Evolutionary conservation across 2,113 vertebrate species (phyloP).

Genomic region (Entomyzon cyanotis): DNA sequence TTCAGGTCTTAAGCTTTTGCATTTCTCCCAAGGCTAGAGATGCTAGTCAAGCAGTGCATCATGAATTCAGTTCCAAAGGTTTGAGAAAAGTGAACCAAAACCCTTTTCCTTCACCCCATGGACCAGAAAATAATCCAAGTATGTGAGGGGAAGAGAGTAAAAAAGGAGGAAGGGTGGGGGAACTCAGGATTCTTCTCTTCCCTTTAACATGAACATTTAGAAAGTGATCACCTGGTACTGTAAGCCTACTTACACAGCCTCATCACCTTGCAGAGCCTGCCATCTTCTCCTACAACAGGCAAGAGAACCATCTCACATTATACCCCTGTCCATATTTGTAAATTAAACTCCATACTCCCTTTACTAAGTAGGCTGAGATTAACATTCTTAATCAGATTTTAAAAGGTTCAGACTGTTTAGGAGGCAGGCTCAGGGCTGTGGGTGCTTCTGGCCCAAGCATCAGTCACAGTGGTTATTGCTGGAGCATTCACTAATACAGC

Average conservation of each 20-base stretch:
- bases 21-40: background rate
- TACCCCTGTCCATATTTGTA: background rate
- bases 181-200: background rate
- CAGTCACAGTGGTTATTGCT: background rate
- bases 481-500: background rate
- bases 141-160: background rate
- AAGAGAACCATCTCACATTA: background rate
- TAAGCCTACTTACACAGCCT: background rate
- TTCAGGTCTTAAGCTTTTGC: background rate
- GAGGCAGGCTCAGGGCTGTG: background rate
- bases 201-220: background rate
- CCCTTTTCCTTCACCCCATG: background rate
- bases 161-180: background rate
- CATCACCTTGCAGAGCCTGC: background rate
- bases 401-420: background rate
- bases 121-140: background rate
- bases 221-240: background rate
- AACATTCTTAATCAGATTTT: background rate
- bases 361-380: background rate
- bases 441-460: background rate
- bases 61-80: background rate
- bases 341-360: background rate
- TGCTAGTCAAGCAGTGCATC: background rate
- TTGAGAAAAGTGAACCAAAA: background rate
- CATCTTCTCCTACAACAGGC: background rate